Evolutionary conservation across 1,140 invertebrate species (phyloP), one percentile per base, ranked within the genome.

Genomic region (Tetramorium simillimum): DNA sequence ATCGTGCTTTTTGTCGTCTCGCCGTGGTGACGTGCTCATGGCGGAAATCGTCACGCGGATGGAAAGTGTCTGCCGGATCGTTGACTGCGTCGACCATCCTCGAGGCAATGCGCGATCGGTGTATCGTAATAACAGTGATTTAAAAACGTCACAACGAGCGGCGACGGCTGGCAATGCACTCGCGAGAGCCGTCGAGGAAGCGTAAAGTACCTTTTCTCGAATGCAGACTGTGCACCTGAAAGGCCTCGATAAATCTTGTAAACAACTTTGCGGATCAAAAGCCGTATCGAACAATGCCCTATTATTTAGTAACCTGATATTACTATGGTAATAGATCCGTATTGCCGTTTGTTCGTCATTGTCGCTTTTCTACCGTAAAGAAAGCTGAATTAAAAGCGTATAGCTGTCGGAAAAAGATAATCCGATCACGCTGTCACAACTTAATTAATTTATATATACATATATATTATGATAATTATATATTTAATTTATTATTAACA

Each of bases 31-130:
- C 24, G 72, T 46, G 88, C 89, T 92, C 88, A 77, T 88, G 86
- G 76, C 89, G 89, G 89, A 93, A 93, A 93, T 93, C 88, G 90
- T 88, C 91, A 91, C 89, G 88, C 92, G 73, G 88, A 90, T 91
- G 91, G 92, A 93, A 93, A 93, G 92, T 93, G 89, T 69, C 65
- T 60, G 87, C 75, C 43, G 62, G 76, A 89, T 89, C 80, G 84
- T 78, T 49, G 56, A 12, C 82, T 88, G 84, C 62, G 69, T 58
- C 84, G 87, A 73, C 70, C 88, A 89, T 89, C 84, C 56, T 72
- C 84, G 80, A 72, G 88, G 88, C 86, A 72, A 86, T 28, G 37
- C 76, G 87, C 72, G 88, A 89, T 89, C 87, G 86, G 75, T 72
- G 88, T 77, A 89, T 86, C 87, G 87, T 89, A 89, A 89, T 82